Base-by-base conservation (phyloP, 2,888 invertebrate genomes). In the Agrochola litura region DNA sequence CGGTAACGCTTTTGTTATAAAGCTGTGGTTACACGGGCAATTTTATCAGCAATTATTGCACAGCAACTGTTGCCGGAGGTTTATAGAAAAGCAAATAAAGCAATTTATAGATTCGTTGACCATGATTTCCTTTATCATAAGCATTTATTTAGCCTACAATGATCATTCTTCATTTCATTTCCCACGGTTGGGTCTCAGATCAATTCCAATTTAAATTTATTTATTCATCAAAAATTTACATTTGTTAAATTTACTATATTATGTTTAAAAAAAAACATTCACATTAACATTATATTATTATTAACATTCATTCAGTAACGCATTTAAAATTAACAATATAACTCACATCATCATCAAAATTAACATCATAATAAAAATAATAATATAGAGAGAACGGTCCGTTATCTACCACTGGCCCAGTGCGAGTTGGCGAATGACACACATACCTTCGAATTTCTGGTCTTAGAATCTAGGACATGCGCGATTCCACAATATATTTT, bases 1-100 rank as follows among this genome's bases (percentile, higher is more conserved):
- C 87, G 77, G 85, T 85, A 81, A 84, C 73, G 81, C 84, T 84
- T 82, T 83, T 83, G 82, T 83, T 84, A 56, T 81, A 76, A 65
- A 68, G 76, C 52, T 37, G 58, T 9, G 63, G 37, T 52, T 64
- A 79, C 54, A 79, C 74, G 78, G 14, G 60, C 74, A 25, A 56
- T 12, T 56, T 25, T 56, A 25, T 25, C 12, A 14, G n/a, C n/a
- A 56, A 79, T 80, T 66, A 64, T 30, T 79, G 19, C 14, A 5
- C 1, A 16, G 63, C 56, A 64, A 72, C 30, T 19, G 41, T 25
- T 68, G 41, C 41, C 2, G 37, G n/a, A 6, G 9, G 14, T 37
- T 30, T 4, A 22, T 54, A 54, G 9, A 54, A 56, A n/a, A 14
- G 14, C 1, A 58, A 58, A 25, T 25, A 12, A 58, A 58, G 58